Percentiles rank a stretch among this genome's conserved stretches.
These are phyloP conservation scores for Anas bahamensis DNA, from an alignment of 2,797 vertebrate genomes.

Conservation along the genomic window DNA sequence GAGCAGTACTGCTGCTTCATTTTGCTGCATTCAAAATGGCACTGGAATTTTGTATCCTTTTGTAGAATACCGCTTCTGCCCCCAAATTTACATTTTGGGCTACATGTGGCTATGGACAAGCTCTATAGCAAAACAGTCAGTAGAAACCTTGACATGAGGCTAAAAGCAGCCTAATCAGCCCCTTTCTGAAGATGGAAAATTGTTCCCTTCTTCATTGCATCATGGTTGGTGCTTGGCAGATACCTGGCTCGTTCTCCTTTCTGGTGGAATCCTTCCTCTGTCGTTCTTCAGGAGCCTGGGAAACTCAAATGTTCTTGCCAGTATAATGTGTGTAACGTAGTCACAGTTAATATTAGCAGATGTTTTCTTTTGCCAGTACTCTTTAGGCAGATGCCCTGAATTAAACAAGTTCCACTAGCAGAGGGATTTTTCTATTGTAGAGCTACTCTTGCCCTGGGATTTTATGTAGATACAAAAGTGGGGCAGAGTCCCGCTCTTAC, in stretches of 20 bases:
- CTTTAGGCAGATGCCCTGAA: neutral
- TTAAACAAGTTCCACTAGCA: neutral
- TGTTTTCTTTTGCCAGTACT: neutral
- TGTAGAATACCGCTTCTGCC: neutral
- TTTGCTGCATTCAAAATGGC: neutral
- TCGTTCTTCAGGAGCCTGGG: neutral
- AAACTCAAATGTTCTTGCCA: neutral
- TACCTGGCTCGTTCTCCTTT: neutral
- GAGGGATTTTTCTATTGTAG: neutral
- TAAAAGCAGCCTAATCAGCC: neutral
- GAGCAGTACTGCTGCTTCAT: neutral
- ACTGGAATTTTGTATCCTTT: neutral
- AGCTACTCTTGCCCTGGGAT: neutral
- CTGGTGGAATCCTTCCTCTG: neutral
- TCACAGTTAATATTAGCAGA: neutral
- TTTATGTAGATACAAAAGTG: neutral
- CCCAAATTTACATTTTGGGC: neutral
- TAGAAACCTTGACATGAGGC: neutral
- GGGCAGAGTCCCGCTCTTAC: neutral
- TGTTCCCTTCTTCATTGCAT: neutral
- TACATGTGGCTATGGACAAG: neutral
- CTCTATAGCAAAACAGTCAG: neutral
- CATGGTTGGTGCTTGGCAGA: neutral
- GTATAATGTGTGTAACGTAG: neutral
- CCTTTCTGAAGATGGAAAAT: neutral